These are phyloP conservation scores for Oreochromis aureus DNA, from an alignment of 2,113 vertebrate genomes.

Conservation along the genomic window DNA sequence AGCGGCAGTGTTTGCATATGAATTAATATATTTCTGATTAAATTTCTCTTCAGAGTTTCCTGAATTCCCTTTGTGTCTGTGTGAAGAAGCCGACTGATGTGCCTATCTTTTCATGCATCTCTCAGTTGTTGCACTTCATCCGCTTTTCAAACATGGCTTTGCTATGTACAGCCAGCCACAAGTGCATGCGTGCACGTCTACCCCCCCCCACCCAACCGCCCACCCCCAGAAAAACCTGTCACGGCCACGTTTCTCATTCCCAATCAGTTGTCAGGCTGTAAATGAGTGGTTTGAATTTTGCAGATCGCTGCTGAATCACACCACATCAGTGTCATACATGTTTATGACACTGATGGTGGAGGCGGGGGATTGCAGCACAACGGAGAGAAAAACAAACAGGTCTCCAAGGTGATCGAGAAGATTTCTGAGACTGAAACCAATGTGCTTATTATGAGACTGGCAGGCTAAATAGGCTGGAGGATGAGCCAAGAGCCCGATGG, in stretches of 20 bases:
- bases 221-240: constrained; percentile 18
- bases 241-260: constrained; percentile 25
- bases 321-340: constrained; percentile 58
- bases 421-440: constrained; percentile 59
- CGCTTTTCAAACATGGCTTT: not conserved
- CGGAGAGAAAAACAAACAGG: constrained; percentile 61
- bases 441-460: constrained; percentile 62
- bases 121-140: not conserved
- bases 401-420: constrained; percentile 60
- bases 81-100: not conserved
- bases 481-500: constrained; percentile 53
- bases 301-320: constrained; percentile 54
- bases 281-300: constrained; percentile 60
- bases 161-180: not conserved
- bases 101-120: not conserved
- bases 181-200: not conserved
- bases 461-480: constrained; percentile 49
- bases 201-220: not conserved
- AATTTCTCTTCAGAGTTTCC: not conserved
- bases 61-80: not conserved
- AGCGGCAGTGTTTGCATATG: not conserved
- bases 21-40: not conserved
- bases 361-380: constrained; percentile 44
- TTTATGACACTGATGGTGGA: constrained; percentile 53
- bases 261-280: constrained; percentile 53